Evolutionary conservation across 2,113 vertebrate genomes (phyloP).

Genomic region (Myiagra hebetior): DNA sequence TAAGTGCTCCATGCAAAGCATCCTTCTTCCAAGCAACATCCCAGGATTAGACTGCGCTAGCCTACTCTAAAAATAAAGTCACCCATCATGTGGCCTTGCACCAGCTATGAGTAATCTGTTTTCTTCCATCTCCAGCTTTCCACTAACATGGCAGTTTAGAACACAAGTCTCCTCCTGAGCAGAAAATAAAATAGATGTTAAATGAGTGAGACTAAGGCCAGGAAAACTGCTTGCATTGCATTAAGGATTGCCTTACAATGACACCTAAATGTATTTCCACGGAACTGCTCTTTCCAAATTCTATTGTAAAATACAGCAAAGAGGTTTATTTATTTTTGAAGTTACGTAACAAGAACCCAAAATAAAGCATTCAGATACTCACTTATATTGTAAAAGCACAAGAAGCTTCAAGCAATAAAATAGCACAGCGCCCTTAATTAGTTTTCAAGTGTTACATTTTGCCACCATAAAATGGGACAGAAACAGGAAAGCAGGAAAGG

Average conservation of each 20-base stretch:
- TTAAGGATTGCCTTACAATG: background rate
- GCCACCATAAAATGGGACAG: background rate
- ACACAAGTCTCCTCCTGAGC: background rate
- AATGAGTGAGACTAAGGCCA: background rate
- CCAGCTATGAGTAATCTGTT: conserved; percentile 12
- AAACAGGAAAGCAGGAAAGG: background rate
- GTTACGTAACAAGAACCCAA: background rate
- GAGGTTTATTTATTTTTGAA: background rate
- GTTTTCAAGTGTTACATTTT: background rate
- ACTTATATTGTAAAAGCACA: background rate
- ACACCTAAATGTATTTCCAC: background rate
- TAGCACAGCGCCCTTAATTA: background rate
- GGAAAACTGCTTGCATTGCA: background rate
- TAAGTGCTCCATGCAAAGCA: background rate
- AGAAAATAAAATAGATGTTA: background rate
- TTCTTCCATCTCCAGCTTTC: conserved; percentile 14
- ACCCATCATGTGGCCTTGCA: conserved; percentile 11
- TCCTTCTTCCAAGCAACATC: background rate
- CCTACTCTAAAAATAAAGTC: conserved; percentile 34
- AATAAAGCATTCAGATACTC: background rate
- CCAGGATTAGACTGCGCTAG: background rate
- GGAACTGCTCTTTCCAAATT: background rate
- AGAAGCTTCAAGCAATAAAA: background rate
- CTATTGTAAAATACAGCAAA: background rate
- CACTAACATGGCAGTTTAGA: conserved; percentile 3